Base-by-base conservation (phyloP, 2,797 vertebrate genomes). In the Sebastes hopkinsi region DNA sequence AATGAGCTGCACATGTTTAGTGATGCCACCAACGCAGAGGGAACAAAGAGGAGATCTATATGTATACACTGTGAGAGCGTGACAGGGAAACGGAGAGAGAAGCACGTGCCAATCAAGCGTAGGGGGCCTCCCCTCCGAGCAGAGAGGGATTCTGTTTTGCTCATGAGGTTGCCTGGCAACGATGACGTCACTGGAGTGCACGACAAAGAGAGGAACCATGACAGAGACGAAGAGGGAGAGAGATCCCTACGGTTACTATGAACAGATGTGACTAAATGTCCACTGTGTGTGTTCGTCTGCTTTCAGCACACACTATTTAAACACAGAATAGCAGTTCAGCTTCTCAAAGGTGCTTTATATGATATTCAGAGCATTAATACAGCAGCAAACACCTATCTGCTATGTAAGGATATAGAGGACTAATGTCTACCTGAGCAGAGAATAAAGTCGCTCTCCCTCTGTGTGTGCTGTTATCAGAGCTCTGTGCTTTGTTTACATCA, bases 141-240 rank as follows among this genome's bases (percentile, higher is more conserved):
- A 75, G 88, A 94, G 91, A 94, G 95, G 94, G 94, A 95, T 92
- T 96, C 95, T 96, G 96, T 96, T 96, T 94, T 94, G 92, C 94
- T 94, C 90, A 29, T 6, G 4, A 70, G 83, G 94, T 96, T 95
- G 93, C 95, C 82, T 62, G 72, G 95, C 91, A 95, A 96, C 95
- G 58, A 36, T 95, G 93, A 95, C 92, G 89, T 95, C 94, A 94
- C 81, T 36, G 34, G 75, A 83, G 93, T 72, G 87, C 86, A 79
- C 34, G 80, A 86, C 80, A 87, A 91, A 80, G 80, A 92, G 88
- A 78, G 82, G 79, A 88, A 82, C 78, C 84, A n/a, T 16, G 67
- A 86, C 77, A 77, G 74, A 81, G 78, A 65, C 12, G 50, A 16
- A 29, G 29, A 34, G 67, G 46, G 64, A 46, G 77, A 46, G 79